Base-by-base conservation (phyloP, 1,140 invertebrate genomes). In the Stenopsyche tienmushanensis region DNA sequence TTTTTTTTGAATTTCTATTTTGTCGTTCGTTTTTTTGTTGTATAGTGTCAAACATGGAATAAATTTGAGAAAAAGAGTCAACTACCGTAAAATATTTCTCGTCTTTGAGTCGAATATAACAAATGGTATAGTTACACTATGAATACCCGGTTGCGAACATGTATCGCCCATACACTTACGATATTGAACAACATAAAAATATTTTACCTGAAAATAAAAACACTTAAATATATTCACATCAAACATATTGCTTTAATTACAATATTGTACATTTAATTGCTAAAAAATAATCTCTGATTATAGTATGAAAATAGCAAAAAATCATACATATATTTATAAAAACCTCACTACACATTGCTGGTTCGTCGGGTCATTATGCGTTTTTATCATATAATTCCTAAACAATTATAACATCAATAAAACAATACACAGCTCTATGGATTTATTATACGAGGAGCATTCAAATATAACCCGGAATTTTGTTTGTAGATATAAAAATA, bases 191-290 rank as follows among this genome's bases (percentile, higher is more conserved):
- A 34, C 17, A 55, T 15, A n/a, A 21, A 29, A 57, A 34, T 3
- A 42, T 23, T 21, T 8, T 41, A 20, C 8, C 13, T 25, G 23
- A 60, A 47, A 21, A 24, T 47, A 60, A 60, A 45, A 67, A 42
- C 21, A 13, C 55, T 62, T 62, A 58, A 67, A 45, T 26, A 47
- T 67, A 62, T 29, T 53, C 65, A 67, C 65, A 57, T 52, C 53
- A 54, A 52, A 64, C 44, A 68, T 68, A 68, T 68, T 68, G 66
- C 66, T 68, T 68, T 34, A 52, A 53, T 68, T 68, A 68, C 66
- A 68, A 68, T 62, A 68, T 68, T 68, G 62, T 68, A 60, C 55
- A 68, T 34, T 65, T 29, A 49, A 15, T 44, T 3, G 29, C 20
- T 39, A 5, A 13, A 39, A 5, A 39, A 8, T 5, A 5, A 8